Evolutionary conservation across 2,888 invertebrate species (phyloP), one percentile per base, ranked within the genome.

Genomic region (Stenurella melanura): DNA sequence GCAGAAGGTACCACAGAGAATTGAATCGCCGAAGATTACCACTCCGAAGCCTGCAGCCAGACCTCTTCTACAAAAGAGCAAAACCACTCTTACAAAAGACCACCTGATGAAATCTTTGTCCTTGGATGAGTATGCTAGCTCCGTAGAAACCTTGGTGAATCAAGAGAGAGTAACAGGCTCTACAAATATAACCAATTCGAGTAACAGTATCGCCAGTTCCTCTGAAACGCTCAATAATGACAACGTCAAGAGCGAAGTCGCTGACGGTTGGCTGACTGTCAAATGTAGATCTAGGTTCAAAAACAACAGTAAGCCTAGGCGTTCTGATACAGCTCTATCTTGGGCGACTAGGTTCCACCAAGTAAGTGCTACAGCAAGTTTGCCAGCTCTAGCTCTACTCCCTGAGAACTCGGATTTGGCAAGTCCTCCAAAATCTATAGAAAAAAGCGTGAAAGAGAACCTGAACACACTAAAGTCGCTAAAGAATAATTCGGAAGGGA

Each of bases 241-340:
- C 86, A 91, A 91, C 68, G 87, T 91, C 12, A 91, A 91, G 77
- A 85, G 79, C 54, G 85, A 84, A 64, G 79, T 83, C n/a, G 76
- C 87, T 57, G 96, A 96, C 82, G 98, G 97, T 0, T 98, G 97
- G 98, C 92, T 97, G 80, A 97, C 96, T 0, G 98, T 98, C 0
- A 94, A 96, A 84, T 94, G 95, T 64, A 92, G 94, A 56, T 92
- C 91, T 1, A 91, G 96, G 30, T 89, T 92, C 60, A 92, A 88
- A 80, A 90, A 91, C 82, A 90, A 91, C 15, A 91, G 91, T 84
- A 92, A 92, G 38, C 60, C 81, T 11, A 77, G 81, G 75, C 90
- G 90, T 83, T 88, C 91, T 0, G 91, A 91, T 80, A 90, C 91
- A 83, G 85, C 86, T 4, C 75, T 88, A 19, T 86, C 87, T 80